Percentiles rank a stretch among this genome's conserved stretches.
Evolutionary conservation across 1,140 invertebrate genomes (phyloP).

Genomic region (Elymnias hypermnestra): DNA sequence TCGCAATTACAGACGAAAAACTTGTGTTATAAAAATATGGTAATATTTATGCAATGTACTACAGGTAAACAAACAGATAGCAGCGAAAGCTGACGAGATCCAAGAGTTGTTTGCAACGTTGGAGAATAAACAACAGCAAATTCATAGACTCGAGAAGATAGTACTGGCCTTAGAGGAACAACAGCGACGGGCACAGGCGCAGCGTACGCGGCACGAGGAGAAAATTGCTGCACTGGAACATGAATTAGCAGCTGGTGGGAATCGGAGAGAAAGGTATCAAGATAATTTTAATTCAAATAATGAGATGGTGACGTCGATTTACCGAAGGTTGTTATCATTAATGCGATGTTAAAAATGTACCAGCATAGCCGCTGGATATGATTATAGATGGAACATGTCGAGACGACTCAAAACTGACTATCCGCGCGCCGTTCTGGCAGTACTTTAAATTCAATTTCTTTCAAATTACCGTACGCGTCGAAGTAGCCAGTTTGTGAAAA

Average conservation of each 20-base stretch:
- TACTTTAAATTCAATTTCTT: too few relatives aligned
- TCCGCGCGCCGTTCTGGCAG: too few relatives aligned
- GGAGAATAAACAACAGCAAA: conserved; percentile 76
- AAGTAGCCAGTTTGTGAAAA: too few relatives aligned
- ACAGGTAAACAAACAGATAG: conserved; percentile 74
- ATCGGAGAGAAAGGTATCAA: conserved; percentile 15
- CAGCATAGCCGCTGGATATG: too few relatives aligned
- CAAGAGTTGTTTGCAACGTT: conserved; percentile 73
- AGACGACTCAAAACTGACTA: too few relatives aligned
- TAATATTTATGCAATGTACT: conserved; percentile 1
- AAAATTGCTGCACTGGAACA: conserved; percentile 78
- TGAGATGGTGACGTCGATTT: too few relatives aligned
- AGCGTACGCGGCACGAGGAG: conserved; percentile 78
- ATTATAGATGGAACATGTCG: too few relatives aligned
- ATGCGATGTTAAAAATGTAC: too few relatives aligned
- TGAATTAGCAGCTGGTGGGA: conserved; percentile 55
- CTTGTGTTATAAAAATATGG: too few relatives aligned
- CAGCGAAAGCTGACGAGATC: conserved; percentile 75
- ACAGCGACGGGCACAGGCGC: conserved; percentile 76
- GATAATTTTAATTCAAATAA: neutral
- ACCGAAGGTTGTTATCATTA: too few relatives aligned
- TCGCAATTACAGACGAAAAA: too few relatives aligned
- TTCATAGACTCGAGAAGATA: conserved; percentile 77
- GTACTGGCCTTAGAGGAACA: conserved; percentile 79
- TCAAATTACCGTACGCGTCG: too few relatives aligned